Conservation (phyloP, 2,888 invertebrate genomes). For the Tinea semifulvella region DNA sequence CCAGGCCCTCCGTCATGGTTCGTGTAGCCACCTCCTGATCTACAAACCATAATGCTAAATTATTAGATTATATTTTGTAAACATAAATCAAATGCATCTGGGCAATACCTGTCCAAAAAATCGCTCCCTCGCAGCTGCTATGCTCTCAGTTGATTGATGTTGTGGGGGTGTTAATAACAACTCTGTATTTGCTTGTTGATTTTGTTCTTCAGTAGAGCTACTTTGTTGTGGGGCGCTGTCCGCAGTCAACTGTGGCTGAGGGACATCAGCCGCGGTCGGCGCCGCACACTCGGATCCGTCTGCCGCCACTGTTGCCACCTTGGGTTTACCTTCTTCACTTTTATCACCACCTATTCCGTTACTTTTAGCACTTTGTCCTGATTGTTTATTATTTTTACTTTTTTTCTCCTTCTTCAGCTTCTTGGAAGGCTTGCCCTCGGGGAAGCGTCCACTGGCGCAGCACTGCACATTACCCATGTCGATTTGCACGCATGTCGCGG, state of each 20-base stretch:
- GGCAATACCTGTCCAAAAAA: conserved; percentile 53
- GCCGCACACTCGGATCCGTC: conserved; percentile 41
- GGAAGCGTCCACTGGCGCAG: conserved; percentile 60
- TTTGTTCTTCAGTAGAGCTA: conserved; percentile 1
- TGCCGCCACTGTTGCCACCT: conserved; percentile 48
- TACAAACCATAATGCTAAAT: neutral
- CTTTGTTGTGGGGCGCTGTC: neutral
- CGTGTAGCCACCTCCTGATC: neutral
- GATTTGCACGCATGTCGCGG: conserved; percentile 59
- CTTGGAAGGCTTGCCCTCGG: conserved; percentile 44
- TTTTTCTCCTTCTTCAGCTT: conserved; percentile 29
- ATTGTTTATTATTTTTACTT: neutral
- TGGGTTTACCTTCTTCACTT: conserved; percentile 38
- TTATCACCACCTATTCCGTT: conserved; percentile 45
- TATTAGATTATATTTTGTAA: neutral
- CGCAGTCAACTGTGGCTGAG: conserved; percentile 22
- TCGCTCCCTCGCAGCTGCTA: conserved; percentile 53
- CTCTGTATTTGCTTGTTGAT: conserved; percentile 18
- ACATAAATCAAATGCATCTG: neutral
- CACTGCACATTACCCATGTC: conserved; percentile 66
- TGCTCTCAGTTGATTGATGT: conserved; percentile 30
- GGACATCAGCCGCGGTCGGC: conserved; percentile 25
- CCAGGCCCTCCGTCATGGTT: conserved; percentile 18
- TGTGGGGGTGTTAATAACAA: neutral
- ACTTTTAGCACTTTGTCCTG: neutral